A percentile compares a stretch with the other conserved stretches of the same genome.
Conservation (phyloP, 1,140 invertebrate genomes). For the Penaeus chinensis region DNA sequence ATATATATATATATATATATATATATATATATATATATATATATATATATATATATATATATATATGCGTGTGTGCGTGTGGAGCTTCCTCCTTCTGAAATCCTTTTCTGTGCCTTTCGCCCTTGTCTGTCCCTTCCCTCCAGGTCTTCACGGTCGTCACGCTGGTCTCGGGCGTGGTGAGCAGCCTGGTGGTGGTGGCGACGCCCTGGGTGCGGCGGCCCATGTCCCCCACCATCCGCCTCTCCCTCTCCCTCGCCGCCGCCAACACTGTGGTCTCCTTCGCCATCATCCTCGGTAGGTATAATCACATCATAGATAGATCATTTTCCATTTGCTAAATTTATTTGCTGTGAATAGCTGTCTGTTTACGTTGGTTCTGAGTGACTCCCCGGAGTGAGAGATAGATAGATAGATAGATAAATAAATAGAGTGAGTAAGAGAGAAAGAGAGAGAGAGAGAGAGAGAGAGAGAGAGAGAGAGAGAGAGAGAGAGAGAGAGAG, state of each 20-base stretch:
- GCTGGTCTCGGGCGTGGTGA: slow-evolving; percentile 33
- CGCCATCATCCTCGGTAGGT: slow-evolving; percentile 10
- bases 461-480: too few relatives aligned
- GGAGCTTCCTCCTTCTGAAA: too few relatives aligned
- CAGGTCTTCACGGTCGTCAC: slow-evolving; percentile 29
- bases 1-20: too few relatives aligned
- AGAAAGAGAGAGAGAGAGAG: too few relatives aligned
- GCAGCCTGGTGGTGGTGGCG: slow-evolving; percentile 13
- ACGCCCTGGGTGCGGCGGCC: slow-evolving; percentile 40
- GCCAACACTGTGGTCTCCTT: slow-evolving; percentile 42
- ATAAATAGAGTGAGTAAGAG: neutral
- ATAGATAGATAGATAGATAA: neutral
- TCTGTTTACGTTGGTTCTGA: neutral
- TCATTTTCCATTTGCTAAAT: neutral
- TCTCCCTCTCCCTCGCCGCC: slow-evolving; percentile 42
- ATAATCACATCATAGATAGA: too few relatives aligned
- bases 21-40: too few relatives aligned
- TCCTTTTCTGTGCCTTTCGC: too few relatives aligned
- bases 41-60: too few relatives aligned
- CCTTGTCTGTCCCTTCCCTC: neutral
- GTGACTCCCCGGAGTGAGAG: neutral
- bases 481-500: too few relatives aligned
- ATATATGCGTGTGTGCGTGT: too few relatives aligned
- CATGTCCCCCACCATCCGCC: slow-evolving; percentile 36
- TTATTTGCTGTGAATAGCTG: neutral